Base-by-base conservation (phyloP, 2,797 vertebrate genomes). In the Rhinichthys osculus region DNA sequence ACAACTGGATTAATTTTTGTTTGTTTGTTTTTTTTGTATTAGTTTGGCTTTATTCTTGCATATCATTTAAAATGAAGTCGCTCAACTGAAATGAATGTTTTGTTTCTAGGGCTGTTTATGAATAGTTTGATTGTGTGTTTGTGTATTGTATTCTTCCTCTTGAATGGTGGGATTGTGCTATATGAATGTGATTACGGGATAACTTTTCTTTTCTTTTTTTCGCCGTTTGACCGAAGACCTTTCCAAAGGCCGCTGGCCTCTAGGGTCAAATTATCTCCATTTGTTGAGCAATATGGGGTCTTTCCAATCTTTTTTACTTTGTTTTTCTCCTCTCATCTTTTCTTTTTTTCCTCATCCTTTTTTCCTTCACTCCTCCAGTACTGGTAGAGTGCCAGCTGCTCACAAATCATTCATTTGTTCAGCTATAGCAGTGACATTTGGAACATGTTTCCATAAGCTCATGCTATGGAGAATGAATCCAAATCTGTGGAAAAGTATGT, bases 341-440 rank as follows among this genome's bases (percentile, higher is more conserved):
- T 57, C 23, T 42, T 86, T 70, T 86, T 73, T 47, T 42, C 1
- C 54, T 84, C 59, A 78, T 84, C 71, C 52, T 16, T 78, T 59
- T 83, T 81, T 84, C 52, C 59, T 54, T 90, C 86, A 59, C 72
- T 81, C 85, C 87, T 82, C 82, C 83, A 64, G 52, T 78, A 47
- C 73, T 92, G 88, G 91, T 71, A 7, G 0, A 73, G 78, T 86
- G 91, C 93, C 92, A 92, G 47, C 47, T 52, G 5, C 23, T 83
- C 77, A 93, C 93, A 93, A 94, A 92, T 94, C 92, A 77, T 70
- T 85, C 90, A 86, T 94, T 95, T 92, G 92, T 94, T 86, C 83
- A 35, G 66, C 89, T 88, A 89, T 90, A 89, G 88, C 76, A 86
- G 90, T 94, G 95, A 94, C 94, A 94, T 95, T 96, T 95, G 89